Evolutionary conservation across 2,888 invertebrate genomes (phyloP), one percentile per base, ranked within the genome.

Genomic region (Pristionchus fissidentatus): DNA sequence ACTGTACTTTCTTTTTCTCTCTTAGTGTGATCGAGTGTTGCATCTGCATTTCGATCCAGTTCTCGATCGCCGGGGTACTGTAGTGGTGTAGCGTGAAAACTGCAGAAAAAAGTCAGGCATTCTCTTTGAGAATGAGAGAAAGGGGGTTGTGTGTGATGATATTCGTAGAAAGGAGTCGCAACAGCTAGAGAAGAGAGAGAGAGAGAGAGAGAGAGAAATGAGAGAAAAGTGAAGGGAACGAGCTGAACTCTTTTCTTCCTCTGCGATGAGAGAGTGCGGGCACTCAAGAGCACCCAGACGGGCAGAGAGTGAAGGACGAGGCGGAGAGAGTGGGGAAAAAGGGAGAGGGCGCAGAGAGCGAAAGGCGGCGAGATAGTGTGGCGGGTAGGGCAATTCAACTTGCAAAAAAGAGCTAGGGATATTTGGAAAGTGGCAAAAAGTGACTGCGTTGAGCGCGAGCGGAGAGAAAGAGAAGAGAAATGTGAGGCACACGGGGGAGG

Each of bases 371-470:
- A 41, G 62, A 62, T 60, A 81, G 62, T 32, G 29, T 22, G 8
- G 22, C 8, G 62, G n/a, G 26, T 26, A 13, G 79, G 62, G 46
- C 80, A 60, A 81, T 81, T 81, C 80, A n/a, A 60, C 80, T 46
- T 70, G 62, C 60, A 60, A 62, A 81, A 81, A 81, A 62, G 43
- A 57, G 75, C 75, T 77, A 79, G 57, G 80, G 80, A 81, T 81
- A 81, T 81, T 81, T 81, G 80, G 80, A 81, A 81, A 81, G 80
- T 81, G 80, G 80, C 80, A 81, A 81, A 81, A 79, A 79, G 79
- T 10, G 57, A 41, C 79, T 79, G 79, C 79, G 79, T 38, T 41
- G 49, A 22, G 55, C 55, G 55, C 19, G n/a, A n/a, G 70, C 13
- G 29, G 49, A 49, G 19, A 19, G 43, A 79, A 49, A 77, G 62